Conservation (phyloP, 2,888 invertebrate species). For the Drosophila cognata region DNA sequence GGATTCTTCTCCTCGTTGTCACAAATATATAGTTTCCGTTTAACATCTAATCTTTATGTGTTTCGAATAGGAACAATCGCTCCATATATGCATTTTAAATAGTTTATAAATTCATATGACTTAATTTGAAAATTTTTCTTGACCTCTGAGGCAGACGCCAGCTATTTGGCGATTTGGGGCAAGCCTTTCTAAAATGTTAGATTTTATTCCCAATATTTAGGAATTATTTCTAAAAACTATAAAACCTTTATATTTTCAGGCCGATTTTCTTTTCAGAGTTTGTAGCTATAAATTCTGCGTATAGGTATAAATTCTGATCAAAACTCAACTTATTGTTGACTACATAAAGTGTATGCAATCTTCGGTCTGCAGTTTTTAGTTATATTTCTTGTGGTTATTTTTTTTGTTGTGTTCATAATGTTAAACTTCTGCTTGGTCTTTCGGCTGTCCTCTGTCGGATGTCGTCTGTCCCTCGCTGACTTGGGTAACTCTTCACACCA, state of each 20-base stretch:
- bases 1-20: no score
- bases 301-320: neutral
- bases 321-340: neutral
- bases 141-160: neutral
- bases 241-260: neutral
- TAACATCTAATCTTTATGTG: neutral
- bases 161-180: neutral
- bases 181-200: neutral
- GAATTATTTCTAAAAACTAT: neutral
- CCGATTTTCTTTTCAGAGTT: neutral
- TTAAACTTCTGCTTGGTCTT: conserved; percentile 56
- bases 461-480: conserved; percentile 46
- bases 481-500: conserved; percentile 73
- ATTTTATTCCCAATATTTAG: neutral
- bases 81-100: neutral
- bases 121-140: neutral
- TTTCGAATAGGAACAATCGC: neutral
- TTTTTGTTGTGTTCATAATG: conserved; percentile 32
- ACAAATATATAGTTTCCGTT: neutral
- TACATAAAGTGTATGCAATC: neutral
- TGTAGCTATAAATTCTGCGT: neutral
- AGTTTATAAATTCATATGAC: neutral
- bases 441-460: conserved; percentile 30
- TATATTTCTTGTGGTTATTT: conserved; percentile 3
- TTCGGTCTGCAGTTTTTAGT: neutral